These are phyloP conservation scores for Antheraea assamensis DNA, from an alignment of 2,888 invertebrate genomes.

Conservation along the genomic window DNA sequence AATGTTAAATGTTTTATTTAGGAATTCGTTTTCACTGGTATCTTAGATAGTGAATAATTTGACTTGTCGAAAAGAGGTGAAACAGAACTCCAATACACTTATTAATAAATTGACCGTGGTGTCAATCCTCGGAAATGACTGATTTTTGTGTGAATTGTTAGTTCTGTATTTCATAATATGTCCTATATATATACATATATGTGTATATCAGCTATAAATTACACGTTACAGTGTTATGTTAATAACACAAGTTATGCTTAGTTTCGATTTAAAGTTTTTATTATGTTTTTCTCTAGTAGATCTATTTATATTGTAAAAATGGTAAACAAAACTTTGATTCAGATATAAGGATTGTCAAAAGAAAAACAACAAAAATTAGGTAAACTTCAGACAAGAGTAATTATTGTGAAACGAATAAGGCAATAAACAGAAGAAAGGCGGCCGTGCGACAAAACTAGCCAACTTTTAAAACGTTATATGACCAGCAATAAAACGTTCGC, in stretches of 20 bases:
- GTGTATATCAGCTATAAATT: too few species aligned
- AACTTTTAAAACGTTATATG: constrained; percentile 83
- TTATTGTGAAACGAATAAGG: constrained; percentile 66
- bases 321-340: background rate
- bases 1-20: background rate
- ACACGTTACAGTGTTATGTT: too few species aligned
- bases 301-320: background rate
- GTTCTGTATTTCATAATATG: too few species aligned
- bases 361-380: constrained; percentile 55
- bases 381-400: constrained; percentile 69
- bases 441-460: constrained; percentile 69
- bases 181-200: too few species aligned
- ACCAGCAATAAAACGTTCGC: constrained; percentile 78
- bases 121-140: too few species aligned
- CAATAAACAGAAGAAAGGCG: constrained; percentile 52
- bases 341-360: constrained; percentile 17
- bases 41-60: background rate
- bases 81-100: background rate
- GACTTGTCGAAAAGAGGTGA: background rate
- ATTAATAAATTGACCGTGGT: too few species aligned
- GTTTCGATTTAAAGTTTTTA: background rate
- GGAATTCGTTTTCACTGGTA: background rate
- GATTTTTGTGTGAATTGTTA: too few species aligned
- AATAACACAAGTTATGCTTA: too few species aligned
- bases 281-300: background rate